Base-by-base conservation (phyloP, 2,113 vertebrate genomes). In the Erythrocebus patas region DNA sequence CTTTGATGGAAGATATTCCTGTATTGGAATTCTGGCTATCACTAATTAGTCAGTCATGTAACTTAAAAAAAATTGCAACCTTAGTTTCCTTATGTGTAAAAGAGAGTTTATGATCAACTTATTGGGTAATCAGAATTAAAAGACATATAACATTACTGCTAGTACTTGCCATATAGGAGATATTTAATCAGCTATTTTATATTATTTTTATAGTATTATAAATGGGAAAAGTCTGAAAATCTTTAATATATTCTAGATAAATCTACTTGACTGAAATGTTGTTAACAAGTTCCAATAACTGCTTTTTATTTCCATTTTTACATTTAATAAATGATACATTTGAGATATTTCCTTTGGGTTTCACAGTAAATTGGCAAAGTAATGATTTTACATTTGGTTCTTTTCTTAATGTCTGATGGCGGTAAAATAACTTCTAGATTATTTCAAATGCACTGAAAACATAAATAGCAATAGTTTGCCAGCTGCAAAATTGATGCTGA, bases 261-360 rank as follows among this genome's bases (percentile, higher is more conserved):
- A 98, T 92, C 57, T 96, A 96, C 95, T 70, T 97, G 75, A 96
- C 88, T 96, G 97, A 98, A 97, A 93, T 97, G 57, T 85, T 97
- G 95, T 89, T 98, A 98, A 98, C 98, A 97, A 95, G 95, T 98
- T 98, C 76, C 89, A 98, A 97, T 96, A 98, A 90, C 83, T 93
- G 96, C 91, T 75, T 45, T 95, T 86, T 32, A 68, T 93, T 81
- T 64, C 83, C 11, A 43, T 38, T 95, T 96, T 96, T 98, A 97
- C 18, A 96, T 80, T 80, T 50, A 80, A 80, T n/a, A 55, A 80
- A 23, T 45, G 96, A 98, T 98, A 97, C 79, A 97, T 98, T 97
- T 98, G 82, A 98, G 97, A 97, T 97, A 98, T 98, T 98, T 99
- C 98, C 97, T 98, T 98, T 98, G 98, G 93, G 91, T 98, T 98